A percentile compares a stretch with the other conserved stretches of the same genome.
Conservation (phyloP, 1,140 invertebrate genomes). For the Helicoverpa zea region DNA sequence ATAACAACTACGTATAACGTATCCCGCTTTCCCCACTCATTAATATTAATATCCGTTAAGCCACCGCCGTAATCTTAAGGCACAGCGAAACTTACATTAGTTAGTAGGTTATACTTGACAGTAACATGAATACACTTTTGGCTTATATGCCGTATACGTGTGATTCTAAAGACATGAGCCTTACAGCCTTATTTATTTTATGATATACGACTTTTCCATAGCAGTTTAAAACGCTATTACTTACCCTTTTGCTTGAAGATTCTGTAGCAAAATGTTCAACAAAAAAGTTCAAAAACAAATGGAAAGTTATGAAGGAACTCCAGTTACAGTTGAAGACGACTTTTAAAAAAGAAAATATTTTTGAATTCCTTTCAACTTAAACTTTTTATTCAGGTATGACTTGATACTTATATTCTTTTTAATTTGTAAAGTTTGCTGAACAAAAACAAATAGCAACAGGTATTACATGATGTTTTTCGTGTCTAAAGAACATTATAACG, state of each 20-base stretch:
- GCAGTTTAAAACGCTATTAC: background rate
- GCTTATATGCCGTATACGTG: too few relatives aligned
- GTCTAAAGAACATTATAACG: constrained; percentile 30
- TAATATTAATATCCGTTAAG: constrained; percentile 63
- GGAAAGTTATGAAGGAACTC: constrained; percentile 33
- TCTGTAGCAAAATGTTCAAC: constrained; percentile 3
- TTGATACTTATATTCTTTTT: constrained; percentile 32
- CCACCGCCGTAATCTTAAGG: constrained; percentile 16
- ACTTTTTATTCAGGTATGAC: constrained; percentile 24
- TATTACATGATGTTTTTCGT: constrained; percentile 19
- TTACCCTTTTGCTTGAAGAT: constrained; percentile 1
- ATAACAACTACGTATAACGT: constrained; percentile 31
- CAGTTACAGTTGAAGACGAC: constrained; percentile 28
- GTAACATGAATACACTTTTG: background rate
- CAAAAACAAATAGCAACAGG: constrained; percentile 33
- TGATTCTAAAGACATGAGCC: too few relatives aligned
- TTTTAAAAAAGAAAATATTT: constrained; percentile 33
- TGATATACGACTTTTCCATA: background rate
- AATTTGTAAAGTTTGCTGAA: constrained; percentile 6
- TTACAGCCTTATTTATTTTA: too few relatives aligned
- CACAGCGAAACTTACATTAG: constrained; percentile 12
- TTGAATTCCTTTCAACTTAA: background rate
- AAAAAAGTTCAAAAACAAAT: constrained; percentile 11
- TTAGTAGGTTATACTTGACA: background rate
- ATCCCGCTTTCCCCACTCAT: constrained; percentile 58